Percentiles rank a stretch among this genome's conserved stretches.
These are phyloP conservation scores for Etheostoma nigrum DNA, from an alignment of 2,797 vertebrate species.

Conservation along the genomic window DNA sequence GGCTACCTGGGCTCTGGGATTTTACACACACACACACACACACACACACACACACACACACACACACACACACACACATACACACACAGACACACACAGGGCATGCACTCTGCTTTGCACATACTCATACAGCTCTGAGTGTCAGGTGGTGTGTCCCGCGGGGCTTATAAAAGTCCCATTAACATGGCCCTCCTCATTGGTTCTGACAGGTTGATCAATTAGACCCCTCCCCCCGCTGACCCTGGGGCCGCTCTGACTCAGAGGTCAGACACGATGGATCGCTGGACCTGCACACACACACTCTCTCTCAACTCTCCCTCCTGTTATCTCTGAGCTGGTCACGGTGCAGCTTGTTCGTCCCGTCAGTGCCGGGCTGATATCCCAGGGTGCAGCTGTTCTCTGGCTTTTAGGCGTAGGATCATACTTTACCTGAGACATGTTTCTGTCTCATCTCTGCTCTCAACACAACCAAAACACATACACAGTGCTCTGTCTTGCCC, in stretches of 20 bases:
- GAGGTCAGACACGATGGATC: constrained; percentile 90
- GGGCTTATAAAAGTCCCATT: constrained; percentile 97
- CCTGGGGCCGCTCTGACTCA: constrained; percentile 89
- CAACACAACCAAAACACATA: constrained; percentile 38
- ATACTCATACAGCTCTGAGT: constrained; percentile 75
- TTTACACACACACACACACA: constrained; percentile 46
- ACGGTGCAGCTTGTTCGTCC: constrained; percentile 45
- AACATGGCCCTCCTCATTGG: constrained; percentile 95
- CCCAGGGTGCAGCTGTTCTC: constrained; percentile 62
- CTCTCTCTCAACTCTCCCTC: constrained; percentile 4
- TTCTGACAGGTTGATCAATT: constrained; percentile 98
- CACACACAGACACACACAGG: no score
- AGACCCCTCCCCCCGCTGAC: constrained; percentile 90
- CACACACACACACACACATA: constrained; percentile 23
- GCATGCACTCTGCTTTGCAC: constrained; percentile 64
- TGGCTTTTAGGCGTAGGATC: constrained; percentile 43
- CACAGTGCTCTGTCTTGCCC: constrained; percentile 7
- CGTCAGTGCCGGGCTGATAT: constrained; percentile 27
- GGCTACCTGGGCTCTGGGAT: constrained; percentile 86
- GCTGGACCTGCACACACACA: constrained; percentile 63
- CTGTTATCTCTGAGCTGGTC: constrained; percentile 53
- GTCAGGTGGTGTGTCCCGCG: constrained; percentile 88
- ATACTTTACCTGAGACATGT: constrained; percentile 52
- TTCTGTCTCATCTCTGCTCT: constrained; percentile 57
- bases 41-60: constrained; percentile 64